Percentiles rank a stretch among this genome's conserved stretches.
Evolutionary conservation across 2,888 invertebrate genomes (phyloP).

Genomic region (Petrolisthes manimaculis): DNA sequence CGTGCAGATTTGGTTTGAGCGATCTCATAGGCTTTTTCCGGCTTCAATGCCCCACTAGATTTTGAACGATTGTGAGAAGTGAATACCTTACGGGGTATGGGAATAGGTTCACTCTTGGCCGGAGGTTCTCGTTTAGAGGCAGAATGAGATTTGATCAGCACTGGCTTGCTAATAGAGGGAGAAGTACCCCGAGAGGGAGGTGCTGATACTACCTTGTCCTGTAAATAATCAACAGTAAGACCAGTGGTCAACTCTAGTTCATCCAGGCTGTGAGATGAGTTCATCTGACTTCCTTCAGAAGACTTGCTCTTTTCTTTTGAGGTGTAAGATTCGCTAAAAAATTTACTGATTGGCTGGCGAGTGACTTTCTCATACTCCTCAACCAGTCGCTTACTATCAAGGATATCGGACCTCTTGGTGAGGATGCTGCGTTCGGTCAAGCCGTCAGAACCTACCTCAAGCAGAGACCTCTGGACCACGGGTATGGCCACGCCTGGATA

Average conservation of each 20-base stretch:
- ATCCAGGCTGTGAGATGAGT: slow-evolving; percentile 55
- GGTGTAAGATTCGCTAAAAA: slow-evolving; percentile 34
- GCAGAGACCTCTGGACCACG: slow-evolving; percentile 49
- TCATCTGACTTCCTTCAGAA: slow-evolving; percentile 31
- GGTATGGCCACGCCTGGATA: slow-evolving; percentile 65
- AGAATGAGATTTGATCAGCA: slow-evolving; percentile 50
- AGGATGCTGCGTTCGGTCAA: slow-evolving; percentile 14
- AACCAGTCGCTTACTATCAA: slow-evolving; percentile 33
- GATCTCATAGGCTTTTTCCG: slow-evolving; percentile 53
- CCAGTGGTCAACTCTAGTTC: slow-evolving; percentile 48
- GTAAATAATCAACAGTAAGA: slow-evolving; percentile 52
- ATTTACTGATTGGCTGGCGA: slow-evolving; percentile 21
- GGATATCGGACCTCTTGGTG: slow-evolving; percentile 33
- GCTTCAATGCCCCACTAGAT: slow-evolving; percentile 62
- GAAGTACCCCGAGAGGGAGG: slow-evolving; percentile 52
- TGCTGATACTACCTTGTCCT: slow-evolving; percentile 45
- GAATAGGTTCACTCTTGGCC: slow-evolving; percentile 31
- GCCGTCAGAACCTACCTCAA: slow-evolving; percentile 55
- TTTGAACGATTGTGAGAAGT: slow-evolving; percentile 63
- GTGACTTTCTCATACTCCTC: slow-evolving; percentile 34
- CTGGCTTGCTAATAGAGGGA: slow-evolving; percentile 40
- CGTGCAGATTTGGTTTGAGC: slow-evolving; percentile 43
- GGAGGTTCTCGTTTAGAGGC: slow-evolving; percentile 59
- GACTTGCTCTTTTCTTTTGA: slow-evolving; percentile 25
- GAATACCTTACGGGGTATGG: slow-evolving; percentile 55